These are phyloP conservation scores for Amblyjoppa proteus DNA, from an alignment of 2,888 invertebrate genomes.

Conservation along the genomic window DNA sequence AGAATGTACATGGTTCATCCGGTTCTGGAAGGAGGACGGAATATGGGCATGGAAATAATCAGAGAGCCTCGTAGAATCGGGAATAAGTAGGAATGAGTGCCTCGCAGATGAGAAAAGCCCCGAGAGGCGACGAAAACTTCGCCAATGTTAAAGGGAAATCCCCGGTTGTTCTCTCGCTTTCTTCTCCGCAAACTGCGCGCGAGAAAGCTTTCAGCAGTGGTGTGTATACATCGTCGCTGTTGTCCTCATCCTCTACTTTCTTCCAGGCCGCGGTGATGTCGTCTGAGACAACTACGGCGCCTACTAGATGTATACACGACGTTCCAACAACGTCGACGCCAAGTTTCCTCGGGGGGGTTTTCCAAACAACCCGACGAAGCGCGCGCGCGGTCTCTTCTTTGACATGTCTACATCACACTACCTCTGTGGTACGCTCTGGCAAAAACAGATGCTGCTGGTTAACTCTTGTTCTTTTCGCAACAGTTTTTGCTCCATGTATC, in stretches of 20 bases:
- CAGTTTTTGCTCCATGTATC: neutral
- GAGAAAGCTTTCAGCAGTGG: conserved; percentile 13
- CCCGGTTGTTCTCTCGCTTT: conserved; percentile 11
- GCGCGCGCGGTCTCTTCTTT: conserved; percentile 26
- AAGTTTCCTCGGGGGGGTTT: conserved; percentile 34
- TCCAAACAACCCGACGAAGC: conserved; percentile 28
- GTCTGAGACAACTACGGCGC: conserved; percentile 25
- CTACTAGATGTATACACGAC: conserved; percentile 13
- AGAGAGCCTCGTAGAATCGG: neutral
- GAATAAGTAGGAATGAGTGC: neutral
- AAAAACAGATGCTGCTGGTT: conserved; percentile 2
- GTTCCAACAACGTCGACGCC: conserved; percentile 22
- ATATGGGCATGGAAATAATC: neutral
- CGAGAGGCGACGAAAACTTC: conserved; percentile 1
- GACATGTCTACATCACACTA: conserved; percentile 12
- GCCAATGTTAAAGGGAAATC: conserved; percentile 10
- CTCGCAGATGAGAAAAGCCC: conserved; percentile 26
- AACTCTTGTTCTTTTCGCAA: neutral
- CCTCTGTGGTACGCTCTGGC: neutral
- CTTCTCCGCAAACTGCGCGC: conserved; percentile 32
- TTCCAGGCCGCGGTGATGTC: conserved; percentile 7
- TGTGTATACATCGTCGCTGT: conserved; percentile 12
- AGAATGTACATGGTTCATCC: neutral
- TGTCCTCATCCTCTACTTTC: conserved; percentile 21
- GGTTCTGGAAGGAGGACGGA: neutral